phyloP scores from a whole-genome alignment of 2,113 vertebrate species.

The Phaethornis superciliosus region DNA sequence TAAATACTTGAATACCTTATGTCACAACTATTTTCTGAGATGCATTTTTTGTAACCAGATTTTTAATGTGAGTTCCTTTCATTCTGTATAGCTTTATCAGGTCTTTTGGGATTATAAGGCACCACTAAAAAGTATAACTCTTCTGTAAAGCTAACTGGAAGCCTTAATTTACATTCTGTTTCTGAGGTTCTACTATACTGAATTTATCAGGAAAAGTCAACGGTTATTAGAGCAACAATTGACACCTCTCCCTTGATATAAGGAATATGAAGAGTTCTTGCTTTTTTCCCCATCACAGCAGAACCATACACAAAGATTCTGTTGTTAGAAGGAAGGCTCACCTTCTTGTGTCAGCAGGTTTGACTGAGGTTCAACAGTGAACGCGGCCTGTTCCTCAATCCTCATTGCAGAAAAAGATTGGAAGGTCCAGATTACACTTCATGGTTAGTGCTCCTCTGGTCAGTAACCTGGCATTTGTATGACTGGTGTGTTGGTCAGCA shows the following conservation, averaged over 20 bases:
- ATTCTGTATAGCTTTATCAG: not conserved
- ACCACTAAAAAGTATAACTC: not conserved
- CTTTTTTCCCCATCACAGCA: not conserved
- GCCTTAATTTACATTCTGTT: not conserved
- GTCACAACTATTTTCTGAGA: not conserved
- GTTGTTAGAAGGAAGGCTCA: not conserved
- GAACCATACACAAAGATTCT: not conserved
- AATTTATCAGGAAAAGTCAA: not conserved
- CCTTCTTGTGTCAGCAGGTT: not conserved
- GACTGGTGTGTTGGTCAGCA: not conserved
- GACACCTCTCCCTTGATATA: not conserved
- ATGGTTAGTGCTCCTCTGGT: not conserved
- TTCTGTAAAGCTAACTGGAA: not conserved
- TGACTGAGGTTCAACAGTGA: not conserved
- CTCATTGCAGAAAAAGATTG: not conserved
- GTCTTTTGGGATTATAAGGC: not conserved
- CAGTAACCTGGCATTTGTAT: not conserved
- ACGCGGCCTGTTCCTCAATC: not conserved
- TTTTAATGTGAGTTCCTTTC: not conserved
- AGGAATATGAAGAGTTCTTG: not conserved
- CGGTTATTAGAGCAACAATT: not conserved
- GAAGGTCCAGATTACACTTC: not conserved
- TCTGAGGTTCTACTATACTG: not conserved
- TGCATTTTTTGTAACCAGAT: not conserved
- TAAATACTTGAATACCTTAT: not conserved